A percentile compares a stretch with the other conserved stretches of the same genome.
Conservation (phyloP, 2,797 vertebrate genomes). For the Epinephelus malabaricus region DNA sequence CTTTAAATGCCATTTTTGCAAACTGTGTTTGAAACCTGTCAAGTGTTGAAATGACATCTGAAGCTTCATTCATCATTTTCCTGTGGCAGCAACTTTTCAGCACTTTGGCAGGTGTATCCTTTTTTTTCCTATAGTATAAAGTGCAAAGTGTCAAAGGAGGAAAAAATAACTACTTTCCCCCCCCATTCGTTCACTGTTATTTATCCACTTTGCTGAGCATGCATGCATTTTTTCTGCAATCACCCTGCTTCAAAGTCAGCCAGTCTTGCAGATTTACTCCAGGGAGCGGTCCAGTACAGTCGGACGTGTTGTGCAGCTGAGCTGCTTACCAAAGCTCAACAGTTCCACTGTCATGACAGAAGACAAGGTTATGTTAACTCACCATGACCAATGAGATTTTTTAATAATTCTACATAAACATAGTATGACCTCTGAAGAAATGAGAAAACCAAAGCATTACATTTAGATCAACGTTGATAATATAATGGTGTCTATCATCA, state of each 20-base stretch:
- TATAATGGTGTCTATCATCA: background rate
- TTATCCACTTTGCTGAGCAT: conserved; percentile 52
- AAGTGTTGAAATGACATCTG: conserved; percentile 48
- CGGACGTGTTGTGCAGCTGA: conserved; percentile 6
- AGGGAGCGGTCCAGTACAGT: conserved; percentile 1
- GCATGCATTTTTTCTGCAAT: conserved; percentile 27
- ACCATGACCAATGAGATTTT: background rate
- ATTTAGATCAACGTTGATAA: background rate
- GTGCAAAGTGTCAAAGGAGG: conserved; percentile 28
- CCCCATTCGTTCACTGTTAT: conserved; percentile 19
- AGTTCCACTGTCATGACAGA: background rate
- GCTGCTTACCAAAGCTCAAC: conserved; percentile 23
- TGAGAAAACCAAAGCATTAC: background rate
- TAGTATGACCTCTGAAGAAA: background rate
- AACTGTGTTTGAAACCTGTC: conserved; percentile 49
- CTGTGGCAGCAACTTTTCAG: conserved; percentile 50
- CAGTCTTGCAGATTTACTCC: conserved; percentile 29
- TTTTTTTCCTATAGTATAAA: conserved; percentile 19
- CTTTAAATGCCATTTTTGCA: conserved; percentile 46
- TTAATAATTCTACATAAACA: background rate
- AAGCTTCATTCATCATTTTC: conserved; percentile 45
- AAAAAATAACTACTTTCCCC: background rate
- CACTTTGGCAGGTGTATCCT: conserved; percentile 36
- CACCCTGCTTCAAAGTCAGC: conserved; percentile 33
- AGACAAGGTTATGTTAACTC: background rate